phyloP scores from a whole-genome alignment of 2,888 invertebrate genomes.

The Ichneumoninae sp. region DNA sequence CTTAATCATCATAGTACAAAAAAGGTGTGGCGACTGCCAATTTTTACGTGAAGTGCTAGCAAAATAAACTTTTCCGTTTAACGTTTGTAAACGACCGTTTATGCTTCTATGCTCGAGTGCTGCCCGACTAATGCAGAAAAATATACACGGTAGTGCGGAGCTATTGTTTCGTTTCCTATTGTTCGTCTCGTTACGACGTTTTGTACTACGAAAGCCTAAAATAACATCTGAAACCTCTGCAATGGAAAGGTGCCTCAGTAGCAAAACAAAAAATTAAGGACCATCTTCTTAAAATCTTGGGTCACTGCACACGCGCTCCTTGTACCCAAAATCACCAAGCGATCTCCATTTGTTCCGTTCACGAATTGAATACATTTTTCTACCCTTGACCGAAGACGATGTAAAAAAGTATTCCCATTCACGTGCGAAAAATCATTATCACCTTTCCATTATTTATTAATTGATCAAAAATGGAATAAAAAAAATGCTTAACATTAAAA shows the following conservation, averaged over 20 bases:
- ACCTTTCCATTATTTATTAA: neutral
- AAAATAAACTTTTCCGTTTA: neutral
- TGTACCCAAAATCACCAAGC: neutral
- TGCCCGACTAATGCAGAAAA: neutral
- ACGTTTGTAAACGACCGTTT: neutral
- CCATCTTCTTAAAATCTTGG: slow-evolving; percentile 61
- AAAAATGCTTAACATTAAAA: neutral
- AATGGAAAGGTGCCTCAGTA: slow-evolving; percentile 55
- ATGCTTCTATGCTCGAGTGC: neutral
- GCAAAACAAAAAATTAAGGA: slow-evolving; percentile 15
- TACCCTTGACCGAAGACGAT: neutral
- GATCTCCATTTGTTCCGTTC: neutral
- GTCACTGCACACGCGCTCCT: slow-evolving; percentile 50
- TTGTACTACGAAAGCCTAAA: slow-evolving; percentile 56
- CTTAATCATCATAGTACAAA: neutral
- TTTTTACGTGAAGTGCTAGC: neutral
- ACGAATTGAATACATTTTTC: neutral
- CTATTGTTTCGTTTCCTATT: slow-evolving; percentile 57
- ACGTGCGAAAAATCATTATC: too few relatives aligned
- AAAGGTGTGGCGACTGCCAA: slow-evolving; percentile 16
- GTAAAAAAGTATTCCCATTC: neutral
- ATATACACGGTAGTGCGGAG: slow-evolving; percentile 1
- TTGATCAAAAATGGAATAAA: neutral
- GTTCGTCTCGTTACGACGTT: slow-evolving; percentile 61
- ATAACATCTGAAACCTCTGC: slow-evolving; percentile 74